Conservation (phyloP, 2,797 vertebrate species). For the Australoheros facetus region DNA sequence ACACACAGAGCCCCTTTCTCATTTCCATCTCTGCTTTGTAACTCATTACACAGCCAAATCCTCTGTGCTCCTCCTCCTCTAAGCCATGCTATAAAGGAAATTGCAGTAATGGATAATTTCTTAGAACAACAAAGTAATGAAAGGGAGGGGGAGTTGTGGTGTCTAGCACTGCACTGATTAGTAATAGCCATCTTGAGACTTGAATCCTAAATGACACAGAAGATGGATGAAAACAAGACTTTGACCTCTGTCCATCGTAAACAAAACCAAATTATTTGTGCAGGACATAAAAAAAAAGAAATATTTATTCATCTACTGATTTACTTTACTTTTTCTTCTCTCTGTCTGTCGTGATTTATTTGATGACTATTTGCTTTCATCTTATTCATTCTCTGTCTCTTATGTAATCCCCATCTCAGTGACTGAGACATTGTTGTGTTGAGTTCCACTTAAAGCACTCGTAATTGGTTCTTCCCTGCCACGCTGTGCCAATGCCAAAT, state of each 20-base stretch:
- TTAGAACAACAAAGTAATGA: conserved; percentile 35
- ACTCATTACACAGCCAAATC: conserved; percentile 48
- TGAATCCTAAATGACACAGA: not conserved
- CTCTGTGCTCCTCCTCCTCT: conserved; percentile 2
- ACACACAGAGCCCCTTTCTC: conserved; percentile 4
- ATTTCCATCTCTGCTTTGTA: conserved; percentile 27
- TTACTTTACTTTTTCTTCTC: conserved; percentile 9
- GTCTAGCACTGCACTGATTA: conserved; percentile 1
- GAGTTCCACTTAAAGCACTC: conserved; percentile 61
- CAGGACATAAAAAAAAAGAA: not conserved
- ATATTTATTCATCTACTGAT: conserved; percentile 3
- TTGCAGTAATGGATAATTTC: conserved; percentile 54
- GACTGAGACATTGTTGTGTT: conserved; percentile 7
- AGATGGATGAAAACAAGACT: conserved; percentile 21
- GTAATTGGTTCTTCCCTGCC: conserved; percentile 62
- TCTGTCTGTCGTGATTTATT: conserved; percentile 15
- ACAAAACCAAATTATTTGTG: conserved; percentile 11
- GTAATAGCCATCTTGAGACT: conserved; percentile 8
- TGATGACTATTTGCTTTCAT: conserved; percentile 10
- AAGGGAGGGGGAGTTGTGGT: conserved; percentile 13
- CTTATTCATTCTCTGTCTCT: conserved; percentile 9
- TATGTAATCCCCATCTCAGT: conserved; percentile 34
- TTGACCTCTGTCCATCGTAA: conserved; percentile 14
- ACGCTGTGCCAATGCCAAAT: conserved; percentile 47
- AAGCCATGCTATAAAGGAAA: conserved; percentile 46